Evolutionary conservation across 2,113 vertebrate genomes (phyloP), one percentile per base, ranked within the genome.

Genomic region (Polyodon spathula): DNA sequence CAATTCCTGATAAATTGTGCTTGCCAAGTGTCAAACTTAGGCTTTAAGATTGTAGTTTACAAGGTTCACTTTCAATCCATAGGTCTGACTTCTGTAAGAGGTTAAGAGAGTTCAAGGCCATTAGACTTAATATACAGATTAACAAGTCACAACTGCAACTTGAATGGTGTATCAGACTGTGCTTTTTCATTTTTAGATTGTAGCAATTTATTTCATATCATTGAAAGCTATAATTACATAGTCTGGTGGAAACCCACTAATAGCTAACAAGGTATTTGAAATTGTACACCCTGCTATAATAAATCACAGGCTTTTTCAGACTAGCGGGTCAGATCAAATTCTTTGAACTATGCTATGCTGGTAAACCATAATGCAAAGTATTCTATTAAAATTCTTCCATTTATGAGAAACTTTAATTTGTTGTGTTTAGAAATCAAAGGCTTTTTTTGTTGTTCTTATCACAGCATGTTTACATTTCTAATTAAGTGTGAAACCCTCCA

Each of bases 201-300:
- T 41, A 51, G 68, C 57, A 60, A 62, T 63, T 58, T 57, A 63
- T 60, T 62, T 60, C 58, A 65, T 65, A 17, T 61, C 66, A 54
- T 61, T 62, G 48, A 69, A 71, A 72, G 64, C 65, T 72, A 64
- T 76, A 77, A 77, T 78, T 77, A 76, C 46, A 62, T 68, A 48
- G 70, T 80, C 75, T 78, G 66, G 68, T 27, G 57, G 60, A 60
- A 72, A 71, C 63, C 71, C 70, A 63, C 67, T 73, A 68, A 65
- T 37, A 54, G 54, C 52, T 14, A 56, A 37, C 4, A 40, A 40
- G 40, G 66, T 51, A 59, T 56, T 40, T 63, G 53, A 54, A 59
- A 69, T 53, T 43, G 37, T 57, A 57, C 11, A 55, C 60, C 58
- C 62, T 44, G 55, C 58, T 10, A 43, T 38, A n/a, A 62, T 62